Base-by-base conservation (phyloP, 2,113 vertebrate genomes). In the Patagioenas fasciata region DNA sequence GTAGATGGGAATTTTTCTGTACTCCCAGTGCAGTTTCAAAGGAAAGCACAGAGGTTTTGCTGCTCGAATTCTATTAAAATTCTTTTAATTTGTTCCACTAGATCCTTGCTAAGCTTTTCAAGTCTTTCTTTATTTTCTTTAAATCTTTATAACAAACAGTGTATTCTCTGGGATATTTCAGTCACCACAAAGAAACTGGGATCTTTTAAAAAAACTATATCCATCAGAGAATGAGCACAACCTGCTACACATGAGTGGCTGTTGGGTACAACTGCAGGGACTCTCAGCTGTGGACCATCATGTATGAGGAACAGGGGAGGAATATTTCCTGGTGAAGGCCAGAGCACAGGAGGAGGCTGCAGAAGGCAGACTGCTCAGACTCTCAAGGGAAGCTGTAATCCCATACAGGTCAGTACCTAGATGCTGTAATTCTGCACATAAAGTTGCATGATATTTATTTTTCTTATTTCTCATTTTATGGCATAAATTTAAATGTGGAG, bases 241-340 rank as follows among this genome's bases (percentile, higher is more conserved):
- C 18, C 3, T 74, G 21, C 50, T 60, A 10, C 15, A 14, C 40
- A 12, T 1, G 5, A 15, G 26, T 58, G 0, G 2, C 48, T 64
- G 8, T 34, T 67, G 2, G 4, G 13, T 28, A 54, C 5, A 65
- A 32, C 54, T n/a, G 17, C n/a, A 65, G 28, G 25, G 58, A 47
- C 31, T 42, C 42, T 38, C 32, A 38, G 15, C 34, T 81, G 24
- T 17, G 16, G 25, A 15, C 15, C 15, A 5, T 15, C 10, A 0
- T 8, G 20, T 47, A 26, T 0, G 0, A 61, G 44, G 62, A 85
- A 72, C 10, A 26, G 8, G 3, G 18, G 11, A 75, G 4, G 10
- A 56, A 36, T 26, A 14, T 60, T 71, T 86, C 34, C 15, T 56
- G 14, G 25, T 17, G 32, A 75, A 79, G 25, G 9, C 10, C 36